phyloP scores from a whole-genome alignment of 2,888 invertebrate species.

The Caenorhabditis panamensis region DNA sequence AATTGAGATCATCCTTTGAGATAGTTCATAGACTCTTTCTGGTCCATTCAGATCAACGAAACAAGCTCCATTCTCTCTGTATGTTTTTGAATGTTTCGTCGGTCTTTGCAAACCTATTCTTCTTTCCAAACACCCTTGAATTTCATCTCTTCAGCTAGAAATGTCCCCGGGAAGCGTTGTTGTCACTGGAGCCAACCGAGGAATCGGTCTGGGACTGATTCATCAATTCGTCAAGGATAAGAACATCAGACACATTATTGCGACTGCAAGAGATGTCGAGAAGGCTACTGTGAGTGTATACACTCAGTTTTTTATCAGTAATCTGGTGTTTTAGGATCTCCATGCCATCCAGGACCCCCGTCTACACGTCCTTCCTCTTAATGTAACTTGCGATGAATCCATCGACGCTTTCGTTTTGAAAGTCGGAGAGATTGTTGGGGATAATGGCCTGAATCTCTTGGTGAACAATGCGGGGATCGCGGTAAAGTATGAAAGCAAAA shows the following conservation, averaged over 20 bases:
- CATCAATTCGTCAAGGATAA: slow-evolving; percentile 83
- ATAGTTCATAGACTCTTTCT: too few relatives aligned
- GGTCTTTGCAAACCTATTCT: too few relatives aligned
- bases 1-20: too few relatives aligned
- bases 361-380: not conserved
- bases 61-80: too few relatives aligned
- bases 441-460: slow-evolving; percentile 16
- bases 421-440: slow-evolving; percentile 38
- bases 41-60: too few relatives aligned
- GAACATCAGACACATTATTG: slow-evolving; percentile 87
- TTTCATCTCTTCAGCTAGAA: not conserved
- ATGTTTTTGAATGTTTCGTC: too few relatives aligned
- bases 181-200: slow-evolving; percentile 93
- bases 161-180: slow-evolving; percentile 83
- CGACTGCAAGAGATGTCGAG: slow-evolving; percentile 88
- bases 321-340: not conserved
- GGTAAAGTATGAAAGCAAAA: slow-evolving; percentile 1
- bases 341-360: slow-evolving; percentile 3
- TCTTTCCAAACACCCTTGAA: too few relatives aligned
- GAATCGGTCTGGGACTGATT: slow-evolving; percentile 91
- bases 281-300: slow-evolving; percentile 82
- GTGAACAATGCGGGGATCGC: slow-evolving; percentile 11
- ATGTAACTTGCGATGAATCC: slow-evolving; percentile 6
- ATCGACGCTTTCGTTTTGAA: not conserved
- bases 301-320: too few relatives aligned